Evolutionary conservation across 53 echinoderm and acorn worm genomes (phyloP), one percentile per base, ranked within the genome.

Genomic region (Echinometra lucunter): DNA sequence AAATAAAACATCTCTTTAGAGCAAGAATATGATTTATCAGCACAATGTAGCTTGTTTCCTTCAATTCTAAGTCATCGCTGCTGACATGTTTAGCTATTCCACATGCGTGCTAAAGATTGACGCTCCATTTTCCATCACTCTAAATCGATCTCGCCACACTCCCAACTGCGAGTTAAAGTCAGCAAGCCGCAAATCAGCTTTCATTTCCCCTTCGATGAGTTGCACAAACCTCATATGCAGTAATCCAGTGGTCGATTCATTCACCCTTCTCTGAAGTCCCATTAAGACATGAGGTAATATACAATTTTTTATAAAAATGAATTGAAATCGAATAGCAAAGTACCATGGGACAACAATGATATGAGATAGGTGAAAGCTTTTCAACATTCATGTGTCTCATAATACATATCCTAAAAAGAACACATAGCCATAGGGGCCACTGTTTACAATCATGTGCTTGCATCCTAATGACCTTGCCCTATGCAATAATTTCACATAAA

Each of bases 191-290:
- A 78, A 42, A 78, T 78, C 78, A 38, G 40, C 78, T 78, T 10
- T 78, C 78, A 15, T 78, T 78, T 19, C 78, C 38, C 40, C 42
- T 4, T 63, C 4, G 21, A 78, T 40, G 42, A 78, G 35, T 78
- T 23, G 18, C 21, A 21, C 42, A 78, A 78, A 78, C 78, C 78
- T 78, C 78, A 78, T 78, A 38, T 78, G 78, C 78, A 78, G 9
- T 16, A 40, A 78, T 40, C 78, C 78, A 40, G 37, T 37, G 78
- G 38, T 78, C 78, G 42, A 75, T 40, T 42, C 21, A 19, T 78
- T 38, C 78, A 78, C 42, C 78, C 42, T 40, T 42, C 35, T 78
- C 78, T 42, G 6, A 40, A 53, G 53, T 9, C 5, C 53, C 53
- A 53, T 53, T 53, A 11, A 53, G 53, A 53, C 53, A 53, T 13